phyloP scores from a whole-genome alignment of 2,113 vertebrate genomes.

The Patagioenas fasciata region DNA sequence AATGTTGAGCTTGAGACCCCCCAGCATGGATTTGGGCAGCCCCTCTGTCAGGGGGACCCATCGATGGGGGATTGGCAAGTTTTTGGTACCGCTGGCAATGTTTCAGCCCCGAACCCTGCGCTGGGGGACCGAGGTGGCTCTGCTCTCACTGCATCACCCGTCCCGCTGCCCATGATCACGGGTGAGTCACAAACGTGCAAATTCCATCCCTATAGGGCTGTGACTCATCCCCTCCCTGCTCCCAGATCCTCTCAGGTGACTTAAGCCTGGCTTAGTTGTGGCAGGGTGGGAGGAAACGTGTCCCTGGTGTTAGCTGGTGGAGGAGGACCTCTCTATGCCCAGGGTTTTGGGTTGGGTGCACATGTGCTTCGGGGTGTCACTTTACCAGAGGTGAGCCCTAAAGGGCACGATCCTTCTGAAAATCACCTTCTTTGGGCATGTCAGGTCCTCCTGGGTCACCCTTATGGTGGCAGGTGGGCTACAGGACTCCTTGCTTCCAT shows the following conservation, averaged over 20 bases:
- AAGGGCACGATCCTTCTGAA: not conserved
- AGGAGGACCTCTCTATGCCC: not conserved
- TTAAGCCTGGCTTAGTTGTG: not conserved
- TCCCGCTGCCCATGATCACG: fast-evolving
- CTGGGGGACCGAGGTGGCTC: not conserved
- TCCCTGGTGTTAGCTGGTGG: not conserved
- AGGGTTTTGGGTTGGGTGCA: not conserved
- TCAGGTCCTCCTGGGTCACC: not conserved
- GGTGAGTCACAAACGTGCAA: not conserved
- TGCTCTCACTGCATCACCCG: not conserved
- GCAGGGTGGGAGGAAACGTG: not conserved
- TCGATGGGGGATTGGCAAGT: fast-evolving
- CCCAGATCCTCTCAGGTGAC: not conserved
- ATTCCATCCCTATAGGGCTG: not conserved
- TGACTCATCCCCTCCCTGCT: not conserved
- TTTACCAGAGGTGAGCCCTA: not conserved
- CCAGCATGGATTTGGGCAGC: not conserved
- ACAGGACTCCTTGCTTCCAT: not conserved
- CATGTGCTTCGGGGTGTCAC: fast-evolving
- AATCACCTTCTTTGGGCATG: fast-evolving
- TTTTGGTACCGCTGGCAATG: fast-evolving
- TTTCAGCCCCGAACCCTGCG: not conserved
- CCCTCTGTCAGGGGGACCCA: not conserved
- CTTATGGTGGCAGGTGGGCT: fast-evolving
- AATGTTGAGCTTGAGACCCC: fast-evolving